Conservation (phyloP, 2,888 invertebrate species). For the Abrostola tripartita region DNA sequence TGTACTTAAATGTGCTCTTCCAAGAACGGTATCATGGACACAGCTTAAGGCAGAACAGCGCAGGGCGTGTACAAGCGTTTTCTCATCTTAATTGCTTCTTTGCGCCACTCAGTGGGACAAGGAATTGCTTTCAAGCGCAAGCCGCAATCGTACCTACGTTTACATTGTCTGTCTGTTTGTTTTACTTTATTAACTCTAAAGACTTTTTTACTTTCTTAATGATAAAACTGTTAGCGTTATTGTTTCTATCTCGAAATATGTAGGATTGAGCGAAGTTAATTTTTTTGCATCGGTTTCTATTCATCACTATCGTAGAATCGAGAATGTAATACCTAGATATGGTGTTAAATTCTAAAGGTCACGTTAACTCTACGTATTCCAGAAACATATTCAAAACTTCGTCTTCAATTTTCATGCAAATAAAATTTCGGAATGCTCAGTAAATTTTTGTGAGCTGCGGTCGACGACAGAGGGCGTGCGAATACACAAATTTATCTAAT, state of each 20-base stretch:
- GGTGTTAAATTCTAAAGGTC: no score
- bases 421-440: conserved; percentile 39
- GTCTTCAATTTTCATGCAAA: conserved; percentile 44
- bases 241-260: conserved; percentile 10
- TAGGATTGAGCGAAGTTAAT: neutral
- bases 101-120: conserved; percentile 67
- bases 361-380: conserved; percentile 1
- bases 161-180: conserved; percentile 55
- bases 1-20: neutral
- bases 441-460: conserved; percentile 54
- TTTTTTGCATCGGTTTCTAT: neutral
- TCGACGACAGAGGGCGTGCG: conserved; percentile 45
- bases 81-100: conserved; percentile 72
- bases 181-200: conserved; percentile 47
- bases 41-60: conserved; percentile 49
- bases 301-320: no score
- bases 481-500: conserved; percentile 60
- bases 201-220: conserved; percentile 46
- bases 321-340: no score
- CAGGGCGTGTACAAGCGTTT: conserved; percentile 58
- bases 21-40: conserved; percentile 33
- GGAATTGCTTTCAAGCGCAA: conserved; percentile 72
- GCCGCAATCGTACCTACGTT: conserved; percentile 52
- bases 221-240: conserved; percentile 39
- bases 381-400: conserved; percentile 19